A percentile compares a stretch with the other conserved stretches of the same genome.
phyloP scores from a whole-genome alignment of 1,140 invertebrate genomes.

The Aphidius gifuensis region DNA sequence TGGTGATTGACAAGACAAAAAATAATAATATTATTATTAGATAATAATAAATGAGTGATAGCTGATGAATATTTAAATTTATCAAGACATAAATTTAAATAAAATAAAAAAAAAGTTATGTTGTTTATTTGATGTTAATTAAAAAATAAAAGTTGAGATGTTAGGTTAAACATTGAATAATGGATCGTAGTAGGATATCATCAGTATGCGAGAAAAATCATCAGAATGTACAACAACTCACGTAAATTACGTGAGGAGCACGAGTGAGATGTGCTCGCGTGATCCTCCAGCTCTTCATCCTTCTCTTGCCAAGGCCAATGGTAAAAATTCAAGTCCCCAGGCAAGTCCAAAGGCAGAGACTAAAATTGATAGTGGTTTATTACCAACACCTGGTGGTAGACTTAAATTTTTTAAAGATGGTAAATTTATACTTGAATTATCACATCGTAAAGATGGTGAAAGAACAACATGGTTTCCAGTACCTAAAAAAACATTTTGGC shows the following conservation, averaged over 20 bases:
- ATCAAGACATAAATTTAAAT: too few relatives aligned
- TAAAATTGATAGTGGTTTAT: conserved; percentile 36
- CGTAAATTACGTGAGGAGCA: conserved; percentile 52
- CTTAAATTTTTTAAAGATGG: conserved; percentile 72
- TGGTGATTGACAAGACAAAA: too few relatives aligned
- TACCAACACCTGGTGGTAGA: conserved; percentile 55
- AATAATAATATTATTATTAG: too few relatives aligned
- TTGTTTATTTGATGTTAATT: too few relatives aligned
- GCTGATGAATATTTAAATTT: too few relatives aligned
- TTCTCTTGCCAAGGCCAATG: conserved; percentile 49
- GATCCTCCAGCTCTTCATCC: conserved; percentile 51
- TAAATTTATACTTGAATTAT: conserved; percentile 83
- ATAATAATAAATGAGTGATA: too few relatives aligned
- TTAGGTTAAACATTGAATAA: conserved; percentile 46
- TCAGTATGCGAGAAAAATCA: conserved; percentile 54
- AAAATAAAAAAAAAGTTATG: too few relatives aligned
- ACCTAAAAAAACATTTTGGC: conserved; percentile 81
- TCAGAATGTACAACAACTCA: conserved; percentile 54
- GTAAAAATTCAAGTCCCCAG: conserved; percentile 50
- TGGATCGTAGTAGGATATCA: conserved; percentile 43
- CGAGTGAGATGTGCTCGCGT: conserved; percentile 55
- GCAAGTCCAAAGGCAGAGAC: conserved; percentile 39
- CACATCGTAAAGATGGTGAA: conserved; percentile 76
- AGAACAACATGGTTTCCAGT: conserved; percentile 81
- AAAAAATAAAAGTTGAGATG: conserved; percentile 25